Percentiles rank a stretch among this genome's conserved stretches.
Conservation (phyloP, 1,140 invertebrate species). For the Drosophila navojoa region DNA sequence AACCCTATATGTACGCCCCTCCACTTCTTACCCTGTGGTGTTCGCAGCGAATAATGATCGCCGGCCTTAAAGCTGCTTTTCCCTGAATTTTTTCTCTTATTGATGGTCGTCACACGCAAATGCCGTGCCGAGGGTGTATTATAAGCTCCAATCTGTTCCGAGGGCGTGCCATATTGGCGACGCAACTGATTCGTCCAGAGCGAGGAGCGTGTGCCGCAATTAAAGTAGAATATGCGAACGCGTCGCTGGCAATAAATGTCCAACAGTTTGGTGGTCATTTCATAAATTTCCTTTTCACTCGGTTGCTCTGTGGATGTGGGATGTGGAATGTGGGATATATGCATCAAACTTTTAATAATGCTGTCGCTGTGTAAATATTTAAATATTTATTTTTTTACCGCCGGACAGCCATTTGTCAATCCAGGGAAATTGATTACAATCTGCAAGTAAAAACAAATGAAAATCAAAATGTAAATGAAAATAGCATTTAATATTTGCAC, state of each 20-base stretch:
- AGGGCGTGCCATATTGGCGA: constrained; percentile 58
- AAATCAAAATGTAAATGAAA: constrained; percentile 16
- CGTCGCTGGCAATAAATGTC: constrained; percentile 69
- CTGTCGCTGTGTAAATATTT: constrained; percentile 67
- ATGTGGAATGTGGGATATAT: neutral
- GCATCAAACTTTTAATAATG: constrained; percentile 77
- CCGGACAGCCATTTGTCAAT: constrained; percentile 78
- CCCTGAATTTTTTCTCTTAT: constrained; percentile 15
- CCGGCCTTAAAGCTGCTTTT: constrained; percentile 57
- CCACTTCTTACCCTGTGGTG: constrained; percentile 59
- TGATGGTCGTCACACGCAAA: constrained; percentile 55
- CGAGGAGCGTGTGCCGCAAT: constrained; percentile 64
- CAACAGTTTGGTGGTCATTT: constrained; percentile 70
- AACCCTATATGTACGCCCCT: fast-evolving
- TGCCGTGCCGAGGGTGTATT: constrained; percentile 54
- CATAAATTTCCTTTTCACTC: constrained; percentile 66
- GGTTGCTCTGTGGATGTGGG: constrained; percentile 46
- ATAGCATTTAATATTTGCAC: constrained; percentile 72
- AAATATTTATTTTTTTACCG: constrained; percentile 76
- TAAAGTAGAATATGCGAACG: constrained; percentile 70
- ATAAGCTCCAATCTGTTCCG: constrained; percentile 69
- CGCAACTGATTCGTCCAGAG: constrained; percentile 68
- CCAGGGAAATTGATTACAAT: constrained; percentile 82
- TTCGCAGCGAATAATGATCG: constrained; percentile 74
- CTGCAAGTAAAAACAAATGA: constrained; percentile 57